Evolutionary conservation across 92 coral and sea anemone species (phyloP).

Genomic region (Pocillopora meandrina): DNA sequence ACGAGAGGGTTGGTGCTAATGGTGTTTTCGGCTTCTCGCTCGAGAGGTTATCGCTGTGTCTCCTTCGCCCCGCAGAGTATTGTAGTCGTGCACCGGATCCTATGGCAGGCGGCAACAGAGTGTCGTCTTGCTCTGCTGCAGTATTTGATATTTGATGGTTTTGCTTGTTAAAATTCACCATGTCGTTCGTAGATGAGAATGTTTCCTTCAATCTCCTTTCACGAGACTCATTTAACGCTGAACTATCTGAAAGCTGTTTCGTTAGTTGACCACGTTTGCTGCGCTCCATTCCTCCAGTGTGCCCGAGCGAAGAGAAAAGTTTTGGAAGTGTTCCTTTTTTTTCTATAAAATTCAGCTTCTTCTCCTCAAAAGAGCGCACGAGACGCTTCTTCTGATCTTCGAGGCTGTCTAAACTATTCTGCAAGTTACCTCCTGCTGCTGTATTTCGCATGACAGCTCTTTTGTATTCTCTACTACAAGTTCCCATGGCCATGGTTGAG

Average conservation of each 20-base stretch:
- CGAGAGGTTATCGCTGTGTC: not conserved
- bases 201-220: conserved; percentile 1
- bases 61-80: not conserved
- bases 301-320: not conserved
- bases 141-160: not conserved
- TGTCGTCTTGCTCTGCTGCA: not conserved
- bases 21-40: not conserved
- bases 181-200: not conserved
- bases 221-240: not conserved
- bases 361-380: not conserved
- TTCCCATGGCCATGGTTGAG: not conserved
- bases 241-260: not conserved
- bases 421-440: conserved; percentile 7
- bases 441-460: conserved; percentile 5
- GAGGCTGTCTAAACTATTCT: not conserved
- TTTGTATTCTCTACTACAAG: conserved; percentile 1
- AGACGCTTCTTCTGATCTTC: conserved; percentile 1
- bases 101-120: not conserved
- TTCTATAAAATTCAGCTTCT: not conserved
- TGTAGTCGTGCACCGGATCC: no score
- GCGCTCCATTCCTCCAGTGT: not conserved
- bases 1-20: not conserved
- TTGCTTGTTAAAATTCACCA: not conserved
- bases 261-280: not conserved
- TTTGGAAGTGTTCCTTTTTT: not conserved